phyloP scores from a whole-genome alignment of 2,888 invertebrate species.

The Pheosia tremula region DNA sequence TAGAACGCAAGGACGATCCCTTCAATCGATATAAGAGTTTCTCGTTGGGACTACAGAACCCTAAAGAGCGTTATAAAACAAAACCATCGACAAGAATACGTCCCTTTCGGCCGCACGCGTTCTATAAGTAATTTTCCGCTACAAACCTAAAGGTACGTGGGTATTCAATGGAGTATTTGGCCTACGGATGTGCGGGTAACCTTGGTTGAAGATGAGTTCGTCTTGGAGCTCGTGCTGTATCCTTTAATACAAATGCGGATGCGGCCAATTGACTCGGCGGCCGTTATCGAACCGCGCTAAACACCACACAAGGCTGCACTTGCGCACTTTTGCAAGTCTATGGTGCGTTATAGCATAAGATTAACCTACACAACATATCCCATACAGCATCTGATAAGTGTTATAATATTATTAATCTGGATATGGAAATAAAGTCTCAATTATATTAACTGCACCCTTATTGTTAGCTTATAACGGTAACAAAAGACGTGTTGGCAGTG shows the following conservation, averaged over 20 bases:
- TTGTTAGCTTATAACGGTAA: too few relatives aligned
- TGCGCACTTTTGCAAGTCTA: constrained; percentile 35
- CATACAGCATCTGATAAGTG: background rate
- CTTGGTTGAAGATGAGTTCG: constrained; percentile 74
- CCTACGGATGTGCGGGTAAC: constrained; percentile 69
- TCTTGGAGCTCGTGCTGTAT: constrained; percentile 78
- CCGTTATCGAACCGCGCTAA: constrained; percentile 80
- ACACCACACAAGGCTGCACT: constrained; percentile 74
- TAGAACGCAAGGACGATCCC: too few relatives aligned
- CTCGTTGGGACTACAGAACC: too few relatives aligned
- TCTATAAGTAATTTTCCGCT: constrained; percentile 31
- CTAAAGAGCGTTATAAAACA: too few relatives aligned
- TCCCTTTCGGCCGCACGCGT: too few relatives aligned
- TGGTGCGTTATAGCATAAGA: background rate
- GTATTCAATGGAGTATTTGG: constrained; percentile 51
- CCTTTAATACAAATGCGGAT: constrained; percentile 82
- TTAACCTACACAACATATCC: background rate
- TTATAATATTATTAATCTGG: too few relatives aligned
- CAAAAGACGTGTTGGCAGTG: too few relatives aligned
- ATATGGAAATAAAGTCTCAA: too few relatives aligned
- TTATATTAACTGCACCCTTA: too few relatives aligned
- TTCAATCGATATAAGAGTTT: too few relatives aligned
- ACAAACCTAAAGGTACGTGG: constrained; percentile 53
- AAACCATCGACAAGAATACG: too few relatives aligned
- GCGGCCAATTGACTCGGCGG: constrained; percentile 75